Evolutionary conservation across 2,888 invertebrate genomes (phyloP), one percentile per base, ranked within the genome.

Genomic region (Caenorhabditis sinica): DNA sequence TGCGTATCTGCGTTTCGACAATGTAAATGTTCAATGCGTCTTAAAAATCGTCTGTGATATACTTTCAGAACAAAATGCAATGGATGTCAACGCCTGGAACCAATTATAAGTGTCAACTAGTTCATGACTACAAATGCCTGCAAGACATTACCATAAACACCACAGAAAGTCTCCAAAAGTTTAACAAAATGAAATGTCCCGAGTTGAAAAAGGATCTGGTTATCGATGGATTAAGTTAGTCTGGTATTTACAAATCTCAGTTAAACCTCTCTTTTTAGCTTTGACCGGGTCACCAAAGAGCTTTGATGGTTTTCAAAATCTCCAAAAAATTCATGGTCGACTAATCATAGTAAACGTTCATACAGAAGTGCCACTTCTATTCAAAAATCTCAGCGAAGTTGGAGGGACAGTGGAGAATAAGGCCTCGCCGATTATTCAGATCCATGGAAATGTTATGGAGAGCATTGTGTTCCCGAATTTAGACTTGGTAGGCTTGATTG

Each of bases 61-160:
- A 2, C 40, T 40, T 40, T 9, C 40, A 4, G 13, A 40, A 2
- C 13, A 4, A 4, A 13, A 13, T 40, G 13, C 1, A 40, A 4
- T 40, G 9, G 4, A 13, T 40, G 4, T 40, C n/a, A n/a, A n/a
- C n/a, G n/a, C n/a, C 8, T 33, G 8, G 33, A 8, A 33, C 4
- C 33, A 33, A 33, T 33, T 33, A 33, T 33, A 45, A 17, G 4
- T 66, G 66, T 11, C 5, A 66, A 66, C 11, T n/a, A n/a, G 23
- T 66, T 33, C 30, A 49, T 5, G 20, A 51, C 13, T 69, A 69
- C 40, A 58, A 58, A 56, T 71, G 71, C 17, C 43, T 71, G 15
- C 56, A 71, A 58, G 43, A 56, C 56, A 33, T 71, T 6, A 58
- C 56, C 0, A 33, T 71, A 13, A 56, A 20, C 9, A 43, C 5